Conservation (phyloP, 2,888 invertebrate genomes). For the Vannuccia rotundouncinata region DNA sequence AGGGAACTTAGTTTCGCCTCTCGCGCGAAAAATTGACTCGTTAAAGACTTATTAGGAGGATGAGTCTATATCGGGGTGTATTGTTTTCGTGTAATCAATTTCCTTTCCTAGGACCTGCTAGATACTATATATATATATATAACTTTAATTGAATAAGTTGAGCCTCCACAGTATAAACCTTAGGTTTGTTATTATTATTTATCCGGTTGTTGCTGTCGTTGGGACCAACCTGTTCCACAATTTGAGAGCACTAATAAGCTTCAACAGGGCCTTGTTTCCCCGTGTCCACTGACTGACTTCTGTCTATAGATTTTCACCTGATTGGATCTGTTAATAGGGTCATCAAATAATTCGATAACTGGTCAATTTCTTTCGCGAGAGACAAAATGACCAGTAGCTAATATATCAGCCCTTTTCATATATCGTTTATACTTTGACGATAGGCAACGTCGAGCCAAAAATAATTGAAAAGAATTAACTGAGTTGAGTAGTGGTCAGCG, state of each 20-base stretch:
- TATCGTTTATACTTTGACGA: no score
- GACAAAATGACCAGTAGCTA: background rate
- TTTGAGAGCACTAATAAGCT: background rate
- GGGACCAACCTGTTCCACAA: background rate
- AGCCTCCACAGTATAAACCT: background rate
- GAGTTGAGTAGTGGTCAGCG: background rate
- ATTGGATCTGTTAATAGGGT: background rate
- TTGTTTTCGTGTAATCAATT: slow-evolving; percentile 13
- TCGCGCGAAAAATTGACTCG: slow-evolving; percentile 7
- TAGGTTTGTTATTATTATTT: background rate
- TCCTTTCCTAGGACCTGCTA: background rate
- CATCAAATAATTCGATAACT: background rate
- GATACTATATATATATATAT: background rate
- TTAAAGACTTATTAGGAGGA: background rate
- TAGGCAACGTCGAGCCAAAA: no score
- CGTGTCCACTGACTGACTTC: background rate
- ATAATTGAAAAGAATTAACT: background rate
- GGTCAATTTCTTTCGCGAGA: background rate
- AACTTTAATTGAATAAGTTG: no score
- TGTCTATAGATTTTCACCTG: background rate
- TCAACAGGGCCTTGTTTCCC: background rate
- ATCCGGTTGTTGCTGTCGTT: background rate
- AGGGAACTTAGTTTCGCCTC: background rate
- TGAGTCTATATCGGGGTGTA: background rate
- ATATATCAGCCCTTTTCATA: no score